A percentile compares a stretch with the other conserved stretches of the same genome.
Evolutionary conservation across 2,888 invertebrate genomes (phyloP).

Genomic region (Cephus nigrinus): DNA sequence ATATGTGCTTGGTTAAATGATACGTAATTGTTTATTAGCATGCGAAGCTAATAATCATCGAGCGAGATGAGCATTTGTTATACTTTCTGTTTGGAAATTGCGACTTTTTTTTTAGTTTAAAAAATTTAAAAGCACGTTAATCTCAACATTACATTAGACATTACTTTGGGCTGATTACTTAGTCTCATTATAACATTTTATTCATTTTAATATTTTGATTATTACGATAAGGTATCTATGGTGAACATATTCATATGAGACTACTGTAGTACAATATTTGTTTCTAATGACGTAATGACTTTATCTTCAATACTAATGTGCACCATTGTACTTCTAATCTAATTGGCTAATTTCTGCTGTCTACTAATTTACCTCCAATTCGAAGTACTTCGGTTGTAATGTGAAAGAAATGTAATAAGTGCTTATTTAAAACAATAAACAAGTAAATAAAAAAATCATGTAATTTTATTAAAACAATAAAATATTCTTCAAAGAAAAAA

Average conservation of each 20-base stretch:
- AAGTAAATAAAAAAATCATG: too few species aligned
- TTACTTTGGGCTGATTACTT: not conserved
- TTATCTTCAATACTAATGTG: not conserved
- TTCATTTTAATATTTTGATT: not conserved
- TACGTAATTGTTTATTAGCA: slow-evolving; percentile 43
- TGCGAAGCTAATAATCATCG: slow-evolving; percentile 42
- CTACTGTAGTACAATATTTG: not conserved
- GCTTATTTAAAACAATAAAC: not conserved
- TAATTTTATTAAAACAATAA: not conserved
- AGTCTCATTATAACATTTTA: not conserved
- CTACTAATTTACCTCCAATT: slow-evolving; percentile 54
- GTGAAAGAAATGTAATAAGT: slow-evolving; percentile 50
- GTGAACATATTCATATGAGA: not conserved
- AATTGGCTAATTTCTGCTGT: slow-evolving; percentile 2
- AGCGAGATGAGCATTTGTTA: slow-evolving; percentile 1
- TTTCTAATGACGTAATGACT: not conserved
- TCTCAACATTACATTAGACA: not conserved
- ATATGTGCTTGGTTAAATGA: slow-evolving; percentile 48
- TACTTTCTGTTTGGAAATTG: not conserved
- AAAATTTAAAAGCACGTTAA: not conserved
- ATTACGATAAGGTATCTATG: not conserved
- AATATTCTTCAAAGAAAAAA: not conserved
- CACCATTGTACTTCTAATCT: not conserved
- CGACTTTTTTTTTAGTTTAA: not conserved
- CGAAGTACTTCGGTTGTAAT: slow-evolving; percentile 54